Base-by-base conservation (phyloP, 2,797 vertebrate genomes). In the Decapterus maruadsi region DNA sequence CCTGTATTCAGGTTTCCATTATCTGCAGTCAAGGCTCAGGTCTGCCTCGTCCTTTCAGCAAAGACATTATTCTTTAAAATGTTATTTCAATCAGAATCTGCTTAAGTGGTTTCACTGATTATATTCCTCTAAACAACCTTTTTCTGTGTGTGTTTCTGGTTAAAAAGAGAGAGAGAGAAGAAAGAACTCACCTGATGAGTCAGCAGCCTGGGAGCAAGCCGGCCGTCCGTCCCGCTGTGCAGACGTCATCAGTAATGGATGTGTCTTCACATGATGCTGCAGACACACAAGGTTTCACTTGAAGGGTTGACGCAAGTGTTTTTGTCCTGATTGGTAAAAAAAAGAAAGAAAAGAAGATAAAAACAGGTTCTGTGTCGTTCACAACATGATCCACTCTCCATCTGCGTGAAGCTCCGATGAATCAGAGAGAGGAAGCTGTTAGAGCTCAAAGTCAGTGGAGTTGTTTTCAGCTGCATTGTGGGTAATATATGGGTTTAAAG, bases 211-310 rank as follows among this genome's bases (percentile, higher is more conserved):
- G 31, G 4, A 34, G 31, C 31, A 4, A 5, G 19, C 50, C 38
- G 61, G 9, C 60, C 74, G 60, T 26, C 60, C 74, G 60, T 26
- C 26, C 26, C 26, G 38, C 68, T 57, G 60, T 13, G 76, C 46
- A 13, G 34, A 22, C 2, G 9, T 63, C 72, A 64, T 60, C 54
- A n/a, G 7, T 42, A 51, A 34, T 17, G 19, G 5, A 56, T 4
- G 6, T 14, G 36, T 22, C 56, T 53, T 74, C 13, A 16, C 10
- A 67, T 20, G 36, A 20, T 9, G 19, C 34, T 36, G 22, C 22
- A 34, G 45, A 62, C 45, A 70, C 45, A 70, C 11, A 29, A 38
- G 0, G 43, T 20, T 66, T 19, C 31, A 29, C 13, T 26, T 26
- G 26, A 17, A 34, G 31, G 31, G 2, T 14, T 51, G 59, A 43